Evolutionary conservation across 2,113 vertebrate genomes (phyloP).

Genomic region (Cynoglossus semilaevis): DNA sequence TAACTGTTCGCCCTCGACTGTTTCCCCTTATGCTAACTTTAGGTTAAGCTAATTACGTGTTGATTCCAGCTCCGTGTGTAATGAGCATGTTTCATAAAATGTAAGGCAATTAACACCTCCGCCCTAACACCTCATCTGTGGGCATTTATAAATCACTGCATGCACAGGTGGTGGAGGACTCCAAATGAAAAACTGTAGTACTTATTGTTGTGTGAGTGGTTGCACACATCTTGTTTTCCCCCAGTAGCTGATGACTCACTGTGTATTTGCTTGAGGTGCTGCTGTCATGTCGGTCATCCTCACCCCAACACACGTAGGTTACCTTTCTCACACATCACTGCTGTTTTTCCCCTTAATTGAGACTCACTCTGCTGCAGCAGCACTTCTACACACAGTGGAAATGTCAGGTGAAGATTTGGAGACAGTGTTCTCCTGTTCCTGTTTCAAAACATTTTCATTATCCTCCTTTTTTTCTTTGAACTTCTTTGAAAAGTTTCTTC

Average conservation of each 20-base stretch:
- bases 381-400: constrained; percentile 55
- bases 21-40: background rate
- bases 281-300: constrained; percentile 55
- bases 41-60: constrained; percentile 2
- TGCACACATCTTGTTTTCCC: constrained; percentile 37
- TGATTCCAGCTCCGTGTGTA: background rate
- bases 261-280: constrained; percentile 39
- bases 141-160: constrained; percentile 15
- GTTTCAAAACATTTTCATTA: background rate
- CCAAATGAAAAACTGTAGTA: too few relatives aligned
- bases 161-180: constrained; percentile 16
- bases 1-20: background rate
- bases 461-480: constrained; percentile 27
- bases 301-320: constrained; percentile 48
- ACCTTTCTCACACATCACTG: constrained; percentile 54
- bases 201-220: background rate
- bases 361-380: constrained; percentile 58
- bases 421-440: constrained; percentile 18
- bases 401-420: constrained; percentile 62
- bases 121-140: background rate
- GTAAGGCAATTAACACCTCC: background rate
- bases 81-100: constrained; percentile 6
- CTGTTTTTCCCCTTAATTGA: constrained; percentile 64
- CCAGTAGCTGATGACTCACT: constrained; percentile 56
- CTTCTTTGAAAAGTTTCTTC: constrained; percentile 60